A percentile compares a stretch with the other conserved stretches of the same genome.
These are phyloP conservation scores for Aspidapion aeneum DNA, from an alignment of 2,888 invertebrate genomes.

Conservation along the genomic window DNA sequence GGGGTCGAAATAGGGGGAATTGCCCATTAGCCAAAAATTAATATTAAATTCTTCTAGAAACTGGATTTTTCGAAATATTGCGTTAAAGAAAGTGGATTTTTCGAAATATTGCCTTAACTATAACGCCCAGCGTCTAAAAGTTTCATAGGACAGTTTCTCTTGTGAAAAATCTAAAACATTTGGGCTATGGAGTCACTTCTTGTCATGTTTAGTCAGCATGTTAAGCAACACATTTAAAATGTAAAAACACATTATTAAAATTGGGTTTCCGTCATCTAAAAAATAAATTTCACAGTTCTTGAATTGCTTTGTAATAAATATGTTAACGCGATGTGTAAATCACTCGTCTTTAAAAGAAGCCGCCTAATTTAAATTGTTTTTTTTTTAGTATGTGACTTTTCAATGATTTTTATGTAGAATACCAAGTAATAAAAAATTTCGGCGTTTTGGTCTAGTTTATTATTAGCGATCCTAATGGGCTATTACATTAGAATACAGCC, in stretches of 20 bases:
- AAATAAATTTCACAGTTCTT: not conserved
- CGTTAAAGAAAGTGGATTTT: too few species aligned
- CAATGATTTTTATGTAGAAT: not conserved
- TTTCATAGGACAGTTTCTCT: too few species aligned
- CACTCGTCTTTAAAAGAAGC: not conserved
- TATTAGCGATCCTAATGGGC: not conserved
- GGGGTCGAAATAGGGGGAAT: too few species aligned
- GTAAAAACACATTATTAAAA: not conserved
- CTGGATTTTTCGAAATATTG: too few species aligned
- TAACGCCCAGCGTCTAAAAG: too few species aligned
- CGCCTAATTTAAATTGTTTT: not conserved
- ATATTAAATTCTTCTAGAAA: too few species aligned
- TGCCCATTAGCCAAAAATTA: too few species aligned
- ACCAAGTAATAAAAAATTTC: not conserved
- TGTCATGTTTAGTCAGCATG: too few species aligned
- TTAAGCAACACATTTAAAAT: not conserved
- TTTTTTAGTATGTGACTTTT: not conserved
- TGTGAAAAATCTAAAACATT: too few species aligned
- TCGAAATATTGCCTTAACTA: too few species aligned
- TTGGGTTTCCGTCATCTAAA: not conserved
- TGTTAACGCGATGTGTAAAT: not conserved
- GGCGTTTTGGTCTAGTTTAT: not conserved
- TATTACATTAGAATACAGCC: not conserved
- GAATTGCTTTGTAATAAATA: not conserved
- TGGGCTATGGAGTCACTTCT: too few species aligned